A percentile compares a stretch with the other conserved stretches of the same genome.
These are phyloP conservation scores for Ichneumoninae sp. DNA, from an alignment of 2,888 invertebrate species.

Conservation along the genomic window DNA sequence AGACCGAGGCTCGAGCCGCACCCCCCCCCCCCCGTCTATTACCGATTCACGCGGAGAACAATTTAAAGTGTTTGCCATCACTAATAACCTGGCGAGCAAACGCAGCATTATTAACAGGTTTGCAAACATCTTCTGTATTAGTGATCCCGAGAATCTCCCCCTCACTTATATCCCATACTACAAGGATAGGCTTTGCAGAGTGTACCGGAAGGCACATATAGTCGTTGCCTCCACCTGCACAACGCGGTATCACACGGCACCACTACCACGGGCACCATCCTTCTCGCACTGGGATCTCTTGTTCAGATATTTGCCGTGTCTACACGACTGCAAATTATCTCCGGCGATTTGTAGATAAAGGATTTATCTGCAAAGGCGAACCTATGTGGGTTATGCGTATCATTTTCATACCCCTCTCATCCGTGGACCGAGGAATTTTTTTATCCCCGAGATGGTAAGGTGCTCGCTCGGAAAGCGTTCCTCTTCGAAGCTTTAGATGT, in stretches of 20 bases:
- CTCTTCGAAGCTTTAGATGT: no score
- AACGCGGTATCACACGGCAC: slow-evolving; percentile 58
- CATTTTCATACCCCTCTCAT: neutral
- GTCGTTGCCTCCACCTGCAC: slow-evolving; percentile 55
- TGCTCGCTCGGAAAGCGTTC: no score
- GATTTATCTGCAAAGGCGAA: slow-evolving; percentile 73
- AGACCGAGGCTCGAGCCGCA: neutral
- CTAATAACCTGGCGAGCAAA: slow-evolving; percentile 82
- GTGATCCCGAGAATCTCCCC: slow-evolving; percentile 77
- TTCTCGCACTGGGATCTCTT: slow-evolving; percentile 79
- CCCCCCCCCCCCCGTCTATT: slow-evolving; percentile 53
- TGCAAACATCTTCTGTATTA: slow-evolving; percentile 82
- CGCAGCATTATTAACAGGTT: slow-evolving; percentile 83
- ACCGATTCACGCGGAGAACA: slow-evolving; percentile 73
- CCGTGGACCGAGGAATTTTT: neutral
- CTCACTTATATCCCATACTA: slow-evolving; percentile 28
- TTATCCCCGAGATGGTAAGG: neutral
- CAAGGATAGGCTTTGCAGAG: slow-evolving; percentile 17
- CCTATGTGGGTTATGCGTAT: slow-evolving; percentile 11
- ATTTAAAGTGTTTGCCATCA: slow-evolving; percentile 83
- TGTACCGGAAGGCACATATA: slow-evolving; percentile 53
- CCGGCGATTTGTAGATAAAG: slow-evolving; percentile 81
- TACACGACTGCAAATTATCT: slow-evolving; percentile 81
- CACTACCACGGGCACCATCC: slow-evolving; percentile 70
- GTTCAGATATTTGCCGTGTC: slow-evolving; percentile 83